Conservation (phyloP, 2,888 invertebrate genomes). For the Didymodactylos carnosus region DNA sequence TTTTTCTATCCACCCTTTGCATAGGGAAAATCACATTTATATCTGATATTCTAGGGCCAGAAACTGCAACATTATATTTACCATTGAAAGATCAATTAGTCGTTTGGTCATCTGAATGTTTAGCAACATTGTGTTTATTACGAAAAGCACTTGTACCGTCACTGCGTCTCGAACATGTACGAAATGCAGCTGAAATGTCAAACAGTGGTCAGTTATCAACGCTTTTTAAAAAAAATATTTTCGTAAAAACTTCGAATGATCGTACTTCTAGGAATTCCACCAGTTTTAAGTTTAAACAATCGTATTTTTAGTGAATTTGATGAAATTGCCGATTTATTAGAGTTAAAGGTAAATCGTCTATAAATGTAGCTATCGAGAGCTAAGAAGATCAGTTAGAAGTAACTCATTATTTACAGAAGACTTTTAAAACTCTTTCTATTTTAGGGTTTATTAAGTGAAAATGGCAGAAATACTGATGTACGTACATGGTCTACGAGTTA, state of each 20-base stretch:
- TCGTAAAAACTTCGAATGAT: too few species aligned
- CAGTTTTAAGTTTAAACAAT: neutral
- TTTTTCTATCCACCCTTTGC: too few species aligned
- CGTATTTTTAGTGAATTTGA: neutral
- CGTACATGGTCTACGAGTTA: too few species aligned
- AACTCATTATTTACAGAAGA: too few species aligned
- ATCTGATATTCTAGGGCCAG: too few species aligned
- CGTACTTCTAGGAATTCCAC: neutral
- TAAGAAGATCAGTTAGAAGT: too few species aligned
- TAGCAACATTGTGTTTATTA: neutral
- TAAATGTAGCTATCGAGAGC: too few species aligned
- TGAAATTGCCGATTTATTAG: neutral
- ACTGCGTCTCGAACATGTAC: neutral
- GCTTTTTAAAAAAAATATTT: too few species aligned
- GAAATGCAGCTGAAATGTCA: neutral
- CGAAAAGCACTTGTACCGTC: neutral
- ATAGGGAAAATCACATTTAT: too few species aligned
- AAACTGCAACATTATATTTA: neutral
- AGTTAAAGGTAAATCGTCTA: neutral
- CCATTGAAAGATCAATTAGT: neutral
- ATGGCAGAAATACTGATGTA: neutral
- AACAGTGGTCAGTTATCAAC: neutral
- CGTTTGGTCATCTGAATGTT: neutral
- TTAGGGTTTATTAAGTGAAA: neutral
- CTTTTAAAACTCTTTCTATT: neutral